These are phyloP conservation scores for Ctenodactylus gundi DNA, from an alignment of 2,113 vertebrate genomes.

Conservation along the genomic window DNA sequence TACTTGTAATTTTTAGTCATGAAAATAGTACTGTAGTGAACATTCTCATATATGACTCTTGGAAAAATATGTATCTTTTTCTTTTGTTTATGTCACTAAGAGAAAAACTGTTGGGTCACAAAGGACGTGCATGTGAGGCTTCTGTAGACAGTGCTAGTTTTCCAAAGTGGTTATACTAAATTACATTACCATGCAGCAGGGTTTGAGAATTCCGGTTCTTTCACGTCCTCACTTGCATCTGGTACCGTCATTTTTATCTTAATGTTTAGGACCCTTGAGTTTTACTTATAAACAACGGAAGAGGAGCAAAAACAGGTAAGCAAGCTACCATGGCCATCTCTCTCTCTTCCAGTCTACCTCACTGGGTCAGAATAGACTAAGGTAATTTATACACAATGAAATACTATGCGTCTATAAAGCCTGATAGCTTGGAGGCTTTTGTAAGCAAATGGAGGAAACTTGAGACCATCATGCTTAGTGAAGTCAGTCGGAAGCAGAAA, in stretches of 20 bases:
- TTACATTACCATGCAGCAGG: not conserved
- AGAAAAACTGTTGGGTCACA: not conserved
- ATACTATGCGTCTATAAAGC: no score
- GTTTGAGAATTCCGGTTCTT: no score
- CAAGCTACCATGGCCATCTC: not conserved
- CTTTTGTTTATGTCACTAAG: not conserved
- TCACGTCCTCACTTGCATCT: no score
- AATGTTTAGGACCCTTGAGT: not conserved
- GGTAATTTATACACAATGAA: no score
- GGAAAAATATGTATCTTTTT: not conserved
- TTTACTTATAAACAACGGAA: not conserved
- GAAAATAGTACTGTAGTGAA: not conserved
- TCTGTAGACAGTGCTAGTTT: not conserved
- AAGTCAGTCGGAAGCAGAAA: no score
- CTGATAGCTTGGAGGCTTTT: no score
- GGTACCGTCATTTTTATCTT: not conserved
- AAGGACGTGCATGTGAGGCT: not conserved
- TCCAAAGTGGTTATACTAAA: no score
- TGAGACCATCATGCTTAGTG: no score
- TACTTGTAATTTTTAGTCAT: constrained; percentile 3
- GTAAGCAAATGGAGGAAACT: no score
- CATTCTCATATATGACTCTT: not conserved
- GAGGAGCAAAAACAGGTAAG: not conserved
- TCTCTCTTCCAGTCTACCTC: not conserved
- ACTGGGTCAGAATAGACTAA: not conserved